Base-by-base conservation (phyloP, 2,113 vertebrate genomes). In the Myanophis thanlyinensis region DNA sequence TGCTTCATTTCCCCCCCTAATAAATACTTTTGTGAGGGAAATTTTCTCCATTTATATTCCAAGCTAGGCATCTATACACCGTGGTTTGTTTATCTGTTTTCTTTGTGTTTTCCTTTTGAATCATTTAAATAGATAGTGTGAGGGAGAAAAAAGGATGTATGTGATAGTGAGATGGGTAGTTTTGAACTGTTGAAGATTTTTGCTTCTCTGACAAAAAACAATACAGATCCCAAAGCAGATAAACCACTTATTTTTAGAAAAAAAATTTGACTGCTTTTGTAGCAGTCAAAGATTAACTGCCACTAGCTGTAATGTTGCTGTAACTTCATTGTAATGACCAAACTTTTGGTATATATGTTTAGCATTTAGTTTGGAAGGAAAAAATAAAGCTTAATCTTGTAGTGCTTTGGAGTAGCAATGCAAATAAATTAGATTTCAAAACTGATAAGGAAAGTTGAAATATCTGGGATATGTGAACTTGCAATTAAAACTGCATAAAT, bases 211-310 rank as follows among this genome's bases (percentile, higher is more conserved):
- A 35, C 13, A 73, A n/a, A 73, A 73, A 73, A 35, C 5, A 35
- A 12, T 35, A 73, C 30, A 94, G 67, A 73, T 73, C 67, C 40
- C n/a, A 73, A 73, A 73, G 5, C 67, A 73, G n/a, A 40, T 73
- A 15, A 40, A 73, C 4, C 67, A 73, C 67, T 35, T n/a, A 11
- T n/a, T 35, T 35, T 22, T 46, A 85, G 22, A 46, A 46, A 46
- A 85, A 85, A 46, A 52, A n/a, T 35, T 18, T 73, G 86, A 59
- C 35, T 56, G 87, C 35, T 40, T 22, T 27, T 93, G 89, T 23
- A 53, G 92, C 92, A 91, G 86, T 90, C 48, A 73, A 86, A 90
- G 92, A 67, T 94, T 91, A 95, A 87, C 92, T 94, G 10, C 86
- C 95, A 89, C 56, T 95, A 90, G 56, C 89, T 62, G 12, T 92